Evolutionary conservation across 1,140 invertebrate species (phyloP).

Genomic region (Sarcophaga peregrina): DNA sequence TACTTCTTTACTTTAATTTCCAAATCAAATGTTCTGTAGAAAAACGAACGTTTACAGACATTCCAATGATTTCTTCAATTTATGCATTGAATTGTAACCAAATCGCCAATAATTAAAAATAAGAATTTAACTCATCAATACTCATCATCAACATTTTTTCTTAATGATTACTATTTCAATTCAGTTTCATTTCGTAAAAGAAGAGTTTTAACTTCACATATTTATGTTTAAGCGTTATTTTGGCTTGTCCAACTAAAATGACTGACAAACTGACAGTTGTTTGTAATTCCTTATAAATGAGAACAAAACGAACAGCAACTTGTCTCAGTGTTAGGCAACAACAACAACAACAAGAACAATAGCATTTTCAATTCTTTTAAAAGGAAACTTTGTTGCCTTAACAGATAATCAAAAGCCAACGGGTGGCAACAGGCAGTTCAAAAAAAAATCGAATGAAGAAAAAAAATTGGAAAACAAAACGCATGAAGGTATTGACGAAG

Average conservation of each 20-base stretch:
- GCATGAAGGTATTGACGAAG: not conserved
- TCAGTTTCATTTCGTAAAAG: not conserved
- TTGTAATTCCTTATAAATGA: not conserved
- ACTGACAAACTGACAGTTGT: not conserved
- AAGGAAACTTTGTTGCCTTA: constrained; percentile 24
- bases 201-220: not conserved
- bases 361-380: too few relatives aligned
- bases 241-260: not conserved
- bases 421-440: too few relatives aligned
- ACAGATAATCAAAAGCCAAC: constrained; percentile 18
- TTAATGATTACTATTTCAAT: not conserved
- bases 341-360: too few relatives aligned
- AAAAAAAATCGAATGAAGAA: not conserved
- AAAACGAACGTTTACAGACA: too few relatives aligned
- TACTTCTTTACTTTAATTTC: too few relatives aligned
- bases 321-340: not conserved
- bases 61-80: not conserved
- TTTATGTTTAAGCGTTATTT: too few relatives aligned
- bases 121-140: not conserved
- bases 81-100: not conserved
- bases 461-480: not conserved
- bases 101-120: not conserved
- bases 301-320: not conserved
- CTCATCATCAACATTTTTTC: not conserved
- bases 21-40: too few relatives aligned